These are phyloP conservation scores for Lithobates sylvaticus DNA, from an alignment of 2,797 vertebrate genomes.

Conservation along the genomic window DNA sequence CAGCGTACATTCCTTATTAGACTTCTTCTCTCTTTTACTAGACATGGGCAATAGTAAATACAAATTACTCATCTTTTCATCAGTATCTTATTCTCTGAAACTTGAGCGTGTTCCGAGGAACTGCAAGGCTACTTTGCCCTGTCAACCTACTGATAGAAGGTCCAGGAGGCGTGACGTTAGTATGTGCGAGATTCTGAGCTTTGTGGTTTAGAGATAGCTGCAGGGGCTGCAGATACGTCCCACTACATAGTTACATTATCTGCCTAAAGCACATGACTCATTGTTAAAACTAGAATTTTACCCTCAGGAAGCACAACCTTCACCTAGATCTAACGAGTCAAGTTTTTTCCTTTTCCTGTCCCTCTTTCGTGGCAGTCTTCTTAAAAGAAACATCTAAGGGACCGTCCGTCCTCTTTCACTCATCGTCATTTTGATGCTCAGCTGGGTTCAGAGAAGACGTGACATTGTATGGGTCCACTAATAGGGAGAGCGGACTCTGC, in stretches of 20 bases:
- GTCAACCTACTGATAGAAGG: slow-evolving; percentile 3
- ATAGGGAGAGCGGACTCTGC: not conserved
- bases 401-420: not conserved
- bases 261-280: slow-evolving; percentile 21
- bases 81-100: slow-evolving; percentile 45
- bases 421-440: not conserved
- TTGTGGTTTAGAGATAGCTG: slow-evolving; percentile 31
- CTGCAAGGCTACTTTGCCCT: slow-evolving; percentile 14
- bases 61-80: slow-evolving; percentile 46
- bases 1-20: too few relatives aligned
- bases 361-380: not conserved
- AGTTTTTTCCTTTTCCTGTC: not conserved
- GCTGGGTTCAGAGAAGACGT: not conserved
- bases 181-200: not conserved
- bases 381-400: not conserved
- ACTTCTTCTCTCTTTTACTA: not conserved
- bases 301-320: slow-evolving; percentile 66
- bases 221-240: not conserved
- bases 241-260: slow-evolving; percentile 24
- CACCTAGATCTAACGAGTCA: slow-evolving; percentile 67
- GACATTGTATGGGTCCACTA: not conserved
- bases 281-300: slow-evolving; percentile 34
- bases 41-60: slow-evolving; percentile 15
- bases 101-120: not conserved
- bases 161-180: slow-evolving; percentile 2